Conservation (phyloP, 2,113 vertebrate species). For the Sebastes schlegelii region DNA sequence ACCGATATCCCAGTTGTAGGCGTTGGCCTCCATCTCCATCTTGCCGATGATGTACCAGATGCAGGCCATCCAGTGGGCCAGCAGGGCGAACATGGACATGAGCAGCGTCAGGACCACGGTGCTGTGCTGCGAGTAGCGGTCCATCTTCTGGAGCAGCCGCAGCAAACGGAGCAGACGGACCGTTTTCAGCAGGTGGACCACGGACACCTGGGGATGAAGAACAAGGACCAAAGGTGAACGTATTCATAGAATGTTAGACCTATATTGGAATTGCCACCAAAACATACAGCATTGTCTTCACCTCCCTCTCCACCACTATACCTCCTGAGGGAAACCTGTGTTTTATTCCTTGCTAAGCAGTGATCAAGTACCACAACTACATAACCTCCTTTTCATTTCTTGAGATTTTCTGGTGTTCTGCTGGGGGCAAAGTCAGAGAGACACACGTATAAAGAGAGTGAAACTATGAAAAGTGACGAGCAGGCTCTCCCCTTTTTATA, state of each 20-base stretch:
- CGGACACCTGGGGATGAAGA: slow-evolving; percentile 88
- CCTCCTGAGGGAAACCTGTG: slow-evolving; percentile 12
- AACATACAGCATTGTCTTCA: neutral
- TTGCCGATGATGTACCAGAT: slow-evolving; percentile 99
- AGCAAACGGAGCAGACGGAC: slow-evolving; percentile 92
- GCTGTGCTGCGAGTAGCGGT: slow-evolving; percentile 98
- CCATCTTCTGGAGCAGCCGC: slow-evolving; percentile 96
- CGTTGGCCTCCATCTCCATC: slow-evolving; percentile 96
- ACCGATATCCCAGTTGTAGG: slow-evolving; percentile 96
- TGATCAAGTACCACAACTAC: neutral
- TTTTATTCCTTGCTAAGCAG: neutral
- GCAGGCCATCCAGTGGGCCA: slow-evolving; percentile 99
- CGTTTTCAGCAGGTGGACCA: slow-evolving; percentile 96
- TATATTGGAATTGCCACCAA: neutral
- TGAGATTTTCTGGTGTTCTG: slow-evolving; percentile 17
- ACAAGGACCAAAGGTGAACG: neutral
- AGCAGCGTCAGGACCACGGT: slow-evolving; percentile 96
- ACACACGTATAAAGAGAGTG: neutral
- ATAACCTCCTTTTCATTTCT: slow-evolving; percentile 26
- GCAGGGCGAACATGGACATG: slow-evolving; percentile 98
- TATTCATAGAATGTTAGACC: neutral
- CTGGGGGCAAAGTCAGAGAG: slow-evolving; percentile 29
- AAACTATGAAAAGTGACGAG: slow-evolving; percentile 14
- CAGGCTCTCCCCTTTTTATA: slow-evolving; percentile 15
- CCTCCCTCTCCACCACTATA: neutral